Evolutionary conservation across 2,888 invertebrate genomes (phyloP).

Genomic region (Podabrus alpinus): DNA sequence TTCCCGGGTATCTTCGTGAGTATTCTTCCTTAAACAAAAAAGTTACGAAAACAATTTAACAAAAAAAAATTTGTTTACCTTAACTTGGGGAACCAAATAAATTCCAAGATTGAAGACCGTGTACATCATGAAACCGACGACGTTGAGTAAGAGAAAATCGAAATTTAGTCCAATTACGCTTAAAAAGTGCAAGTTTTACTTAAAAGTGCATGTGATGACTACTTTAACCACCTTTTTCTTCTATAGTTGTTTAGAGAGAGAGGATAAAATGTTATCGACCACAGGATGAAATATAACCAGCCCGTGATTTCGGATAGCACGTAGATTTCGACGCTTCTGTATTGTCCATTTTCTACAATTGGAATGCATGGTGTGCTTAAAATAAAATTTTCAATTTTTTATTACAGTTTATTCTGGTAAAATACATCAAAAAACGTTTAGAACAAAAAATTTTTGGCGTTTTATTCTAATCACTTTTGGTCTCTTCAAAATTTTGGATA

Average conservation of each 20-base stretch:
- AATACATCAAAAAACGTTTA: too few relatives aligned
- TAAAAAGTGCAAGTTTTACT: conserved; percentile 39
- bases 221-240: conserved; percentile 67
- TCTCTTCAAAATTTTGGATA: too few relatives aligned
- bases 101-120: conserved; percentile 86
- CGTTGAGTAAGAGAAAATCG: conserved; percentile 86
- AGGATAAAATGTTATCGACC: conserved; percentile 96
- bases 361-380: not conserved
- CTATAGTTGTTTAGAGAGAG: conserved; percentile 87
- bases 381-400: not conserved
- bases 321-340: conserved; percentile 68
- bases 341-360: conserved; percentile 42
- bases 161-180: conserved; percentile 94
- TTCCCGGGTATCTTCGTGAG: conserved; percentile 76
- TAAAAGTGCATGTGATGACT: not conserved
- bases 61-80: conserved; percentile 59
- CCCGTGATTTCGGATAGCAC: conserved; percentile 79
- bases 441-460: too few relatives aligned
- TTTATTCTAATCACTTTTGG: too few relatives aligned
- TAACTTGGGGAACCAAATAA: conserved; percentile 74
- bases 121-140: conserved; percentile 88
- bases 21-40: conserved; percentile 77
- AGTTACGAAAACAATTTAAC: not conserved
- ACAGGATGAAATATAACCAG: conserved; percentile 95
- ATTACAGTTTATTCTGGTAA: too few relatives aligned